A percentile compares a stretch with the other conserved stretches of the same genome.
These are phyloP conservation scores for Felis catus DNA, from an alignment of 2,113 vertebrate species.

Conservation along the genomic window DNA sequence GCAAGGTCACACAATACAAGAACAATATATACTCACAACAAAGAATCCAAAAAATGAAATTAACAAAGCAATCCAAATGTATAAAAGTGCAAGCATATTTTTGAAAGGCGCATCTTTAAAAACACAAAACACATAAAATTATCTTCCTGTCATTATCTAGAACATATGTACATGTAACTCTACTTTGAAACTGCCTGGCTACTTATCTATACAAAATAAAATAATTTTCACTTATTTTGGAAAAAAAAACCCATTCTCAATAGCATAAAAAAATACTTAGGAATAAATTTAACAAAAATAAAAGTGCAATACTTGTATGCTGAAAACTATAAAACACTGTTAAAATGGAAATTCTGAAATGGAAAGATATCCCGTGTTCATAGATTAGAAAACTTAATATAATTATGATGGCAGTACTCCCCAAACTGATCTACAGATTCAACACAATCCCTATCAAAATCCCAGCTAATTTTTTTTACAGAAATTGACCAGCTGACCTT, in stretches of 20 bases:
- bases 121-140: neutral
- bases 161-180: neutral
- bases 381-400: neutral
- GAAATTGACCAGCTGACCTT: neutral
- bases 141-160: conserved; percentile 19
- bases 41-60: conserved; percentile 14
- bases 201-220: conserved; percentile 5
- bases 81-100: conserved; percentile 23
- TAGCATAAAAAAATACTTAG: conserved; percentile 27
- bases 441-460: conserved; percentile 15
- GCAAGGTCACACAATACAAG: neutral
- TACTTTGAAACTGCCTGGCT: neutral
- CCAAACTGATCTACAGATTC: neutral
- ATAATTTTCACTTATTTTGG: conserved; percentile 15
- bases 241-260: conserved; percentile 20
- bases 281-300: neutral
- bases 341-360: neutral
- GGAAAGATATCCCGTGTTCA: neutral
- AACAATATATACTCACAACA: neutral
- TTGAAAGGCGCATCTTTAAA: neutral
- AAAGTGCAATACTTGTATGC: neutral
- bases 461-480: neutral
- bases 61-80: neutral
- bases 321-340: neutral
- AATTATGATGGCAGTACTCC: neutral